Percentiles rank a stretch among this genome's conserved stretches.
Evolutionary conservation across 2,113 vertebrate species (phyloP).

Genomic region (Clarias batrachus): DNA sequence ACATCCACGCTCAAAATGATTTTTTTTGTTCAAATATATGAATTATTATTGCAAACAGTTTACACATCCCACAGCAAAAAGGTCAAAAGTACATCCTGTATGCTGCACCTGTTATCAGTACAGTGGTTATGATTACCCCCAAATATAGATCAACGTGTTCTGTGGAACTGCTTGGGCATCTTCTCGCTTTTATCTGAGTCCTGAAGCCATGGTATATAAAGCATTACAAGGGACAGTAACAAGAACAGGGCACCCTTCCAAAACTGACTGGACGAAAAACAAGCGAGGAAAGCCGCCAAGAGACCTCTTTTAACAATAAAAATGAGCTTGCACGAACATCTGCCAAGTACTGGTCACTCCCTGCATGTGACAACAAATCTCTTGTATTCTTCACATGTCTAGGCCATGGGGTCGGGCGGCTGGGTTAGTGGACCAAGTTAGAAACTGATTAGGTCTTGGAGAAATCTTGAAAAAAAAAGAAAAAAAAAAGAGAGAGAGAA

Average conservation of each 20-base stretch:
- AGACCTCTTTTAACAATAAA: background rate
- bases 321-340: background rate
- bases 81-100: background rate
- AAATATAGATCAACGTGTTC: background rate
- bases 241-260: background rate
- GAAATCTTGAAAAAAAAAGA: background rate
- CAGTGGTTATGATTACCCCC: background rate
- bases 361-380: background rate
- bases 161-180: background rate
- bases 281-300: background rate
- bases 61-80: too few relatives aligned
- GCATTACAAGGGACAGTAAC: background rate
- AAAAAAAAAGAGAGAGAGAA: too few relatives aligned
- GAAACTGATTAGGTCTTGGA: background rate
- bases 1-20: background rate
- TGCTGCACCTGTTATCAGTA: background rate
- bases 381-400: background rate
- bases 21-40: background rate
- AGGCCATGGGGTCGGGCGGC: background rate
- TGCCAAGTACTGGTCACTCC: background rate
- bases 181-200: background rate
- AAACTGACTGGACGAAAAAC: background rate
- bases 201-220: background rate
- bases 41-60: background rate
- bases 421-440: too few relatives aligned